These are phyloP conservation scores for Notechis scutatus DNA, from an alignment of 2,113 vertebrate species.

Conservation along the genomic window DNA sequence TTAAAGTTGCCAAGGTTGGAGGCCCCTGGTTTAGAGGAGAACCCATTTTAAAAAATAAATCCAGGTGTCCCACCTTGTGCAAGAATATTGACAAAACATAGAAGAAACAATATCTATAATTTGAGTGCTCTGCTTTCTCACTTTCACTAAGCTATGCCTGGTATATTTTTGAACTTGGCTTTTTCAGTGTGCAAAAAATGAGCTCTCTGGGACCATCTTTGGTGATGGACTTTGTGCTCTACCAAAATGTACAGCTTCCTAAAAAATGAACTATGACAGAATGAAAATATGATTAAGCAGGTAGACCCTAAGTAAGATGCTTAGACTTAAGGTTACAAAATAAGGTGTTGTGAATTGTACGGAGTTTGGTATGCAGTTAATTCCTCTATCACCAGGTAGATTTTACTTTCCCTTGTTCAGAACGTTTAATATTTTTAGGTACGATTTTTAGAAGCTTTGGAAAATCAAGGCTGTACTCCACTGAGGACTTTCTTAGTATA, in stretches of 20 bases:
- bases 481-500: neutral
- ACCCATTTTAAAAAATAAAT: neutral
- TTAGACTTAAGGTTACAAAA: neutral
- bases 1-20: no score
- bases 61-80: neutral
- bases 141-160: neutral
- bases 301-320: neutral
- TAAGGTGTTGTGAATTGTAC: neutral
- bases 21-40: no score
- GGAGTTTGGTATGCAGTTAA: neutral
- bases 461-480: neutral
- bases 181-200: neutral
- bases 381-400: neutral
- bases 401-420: neutral
- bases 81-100: neutral
- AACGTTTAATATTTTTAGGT: neutral
- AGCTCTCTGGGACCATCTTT: neutral
- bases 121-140: neutral
- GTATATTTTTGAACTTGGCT: neutral
- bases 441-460: neutral
- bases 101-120: neutral
- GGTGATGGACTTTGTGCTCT: neutral
- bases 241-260: neutral
- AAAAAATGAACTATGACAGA: neutral
- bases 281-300: no score